Evolutionary conservation across 2,113 vertebrate species (phyloP), one percentile per base, ranked within the genome.

Genomic region (Larimichthys polyactis): DNA sequence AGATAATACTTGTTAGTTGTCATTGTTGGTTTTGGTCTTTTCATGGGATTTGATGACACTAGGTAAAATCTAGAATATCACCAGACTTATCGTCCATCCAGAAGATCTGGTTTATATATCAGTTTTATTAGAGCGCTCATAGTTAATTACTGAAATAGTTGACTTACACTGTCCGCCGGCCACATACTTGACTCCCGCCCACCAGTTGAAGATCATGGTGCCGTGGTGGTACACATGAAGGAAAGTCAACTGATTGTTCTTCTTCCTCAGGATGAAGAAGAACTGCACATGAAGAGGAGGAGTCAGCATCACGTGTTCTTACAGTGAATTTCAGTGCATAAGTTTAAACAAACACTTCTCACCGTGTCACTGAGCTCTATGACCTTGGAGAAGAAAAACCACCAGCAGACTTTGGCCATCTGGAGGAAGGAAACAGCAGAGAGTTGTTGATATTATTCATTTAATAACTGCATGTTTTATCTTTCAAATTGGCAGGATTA

Each of bases 381-480:
- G 60, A 94, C 90, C 84, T 96, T 95, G 5, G 94, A 96, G 91
- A 97, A 95, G 93, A 92, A 95, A 81, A 96, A 96, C 94, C 95
- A 95, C 93, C 95, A 95, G 83, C 96, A 95, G 51, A 85, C 93
- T 60, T 76, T 93, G 87, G 96, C 97, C 97, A 97, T 96, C 97
- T 99, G 57, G 4, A 75, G 11, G 19, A 10, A 48, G 32, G 11
- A 51, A 11, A 55, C 11, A 12, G 22, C 4, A 14, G 12, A 66
- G 19, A 48, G 32, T n/a, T 8, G 4, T 15, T 8, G 15, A 11
- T 40, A 60, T 86, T 11, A 29, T 43, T 44, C 4, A n/a, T 54
- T 17, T 7, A 22, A 17, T 54, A 19, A 58, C 1, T 60, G 12
- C 7, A 15, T 32, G 11, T 44, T 20, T 27, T 24, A 66, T 32